phyloP scores from a whole-genome alignment of 2,113 vertebrate species.

The Laterallus jamaicensis region DNA sequence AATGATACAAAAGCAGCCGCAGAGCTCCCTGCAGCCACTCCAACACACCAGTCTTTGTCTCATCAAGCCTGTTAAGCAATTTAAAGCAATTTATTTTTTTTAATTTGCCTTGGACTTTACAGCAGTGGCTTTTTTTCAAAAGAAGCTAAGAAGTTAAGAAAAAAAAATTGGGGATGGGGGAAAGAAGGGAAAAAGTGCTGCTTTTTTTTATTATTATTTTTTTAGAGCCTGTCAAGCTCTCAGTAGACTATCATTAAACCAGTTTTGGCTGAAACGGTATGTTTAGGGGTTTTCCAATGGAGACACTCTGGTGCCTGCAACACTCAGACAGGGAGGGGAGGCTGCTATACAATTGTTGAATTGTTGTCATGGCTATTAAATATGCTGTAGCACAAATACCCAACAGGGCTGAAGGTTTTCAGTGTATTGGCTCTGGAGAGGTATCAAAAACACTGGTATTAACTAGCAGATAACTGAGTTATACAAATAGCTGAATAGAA shows the following conservation, averaged over 20 bases:
- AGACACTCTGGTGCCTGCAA: slow-evolving; percentile 77
- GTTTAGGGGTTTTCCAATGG: slow-evolving; percentile 73
- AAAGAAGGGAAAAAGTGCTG: background rate
- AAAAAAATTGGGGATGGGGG: background rate
- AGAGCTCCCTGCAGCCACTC: slow-evolving; percentile 62
- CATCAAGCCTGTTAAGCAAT: slow-evolving; percentile 71
- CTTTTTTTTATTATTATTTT: background rate
- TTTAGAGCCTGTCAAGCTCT: slow-evolving; percentile 63
- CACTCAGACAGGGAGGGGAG: slow-evolving; percentile 74
- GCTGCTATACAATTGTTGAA: slow-evolving; percentile 79
- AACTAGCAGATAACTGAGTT: slow-evolving; percentile 66
- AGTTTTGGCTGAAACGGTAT: slow-evolving; percentile 73
- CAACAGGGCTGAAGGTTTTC: slow-evolving; percentile 62
- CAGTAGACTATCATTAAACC: slow-evolving; percentile 66
- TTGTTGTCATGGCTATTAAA: slow-evolving; percentile 83
- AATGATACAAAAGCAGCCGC: slow-evolving; percentile 71
- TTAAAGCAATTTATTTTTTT: slow-evolving; percentile 67
- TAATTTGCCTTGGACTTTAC: slow-evolving; percentile 63
- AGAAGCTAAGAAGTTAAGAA: background rate
- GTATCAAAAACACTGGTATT: slow-evolving; percentile 55
- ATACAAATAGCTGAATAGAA: slow-evolving; percentile 48
- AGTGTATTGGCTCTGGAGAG: slow-evolving; percentile 57
- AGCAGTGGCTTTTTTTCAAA: slow-evolving; percentile 46
- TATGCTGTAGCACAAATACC: slow-evolving; percentile 69
- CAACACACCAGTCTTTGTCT: slow-evolving; percentile 78